Evolutionary conservation across 2,113 vertebrate species (phyloP).

Genomic region (Butorides virescens): DNA sequence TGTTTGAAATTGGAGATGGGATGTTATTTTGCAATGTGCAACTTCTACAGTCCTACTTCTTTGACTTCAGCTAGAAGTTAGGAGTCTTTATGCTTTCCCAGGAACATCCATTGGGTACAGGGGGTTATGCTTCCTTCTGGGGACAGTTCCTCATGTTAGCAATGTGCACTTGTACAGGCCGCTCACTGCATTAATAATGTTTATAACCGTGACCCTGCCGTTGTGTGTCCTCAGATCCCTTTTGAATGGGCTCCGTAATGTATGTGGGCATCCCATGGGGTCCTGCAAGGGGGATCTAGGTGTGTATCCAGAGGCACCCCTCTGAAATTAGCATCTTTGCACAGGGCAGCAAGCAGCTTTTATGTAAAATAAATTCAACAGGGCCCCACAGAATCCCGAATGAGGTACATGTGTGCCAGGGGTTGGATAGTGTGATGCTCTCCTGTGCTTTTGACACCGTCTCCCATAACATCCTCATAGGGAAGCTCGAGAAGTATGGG

Average conservation of each 20-base stretch:
- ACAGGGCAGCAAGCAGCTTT: background rate
- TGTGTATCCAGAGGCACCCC: background rate
- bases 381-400: background rate
- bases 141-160: background rate
- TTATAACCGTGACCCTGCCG: background rate
- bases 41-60: background rate
- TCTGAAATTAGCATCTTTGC: background rate
- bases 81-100: background rate
- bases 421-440: background rate
- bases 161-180: accelerated
- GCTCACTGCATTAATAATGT: background rate
- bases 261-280: background rate
- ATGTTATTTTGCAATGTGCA: background rate
- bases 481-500: too few relatives aligned
- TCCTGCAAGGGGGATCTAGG: background rate
- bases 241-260: background rate
- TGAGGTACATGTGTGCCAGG: background rate
- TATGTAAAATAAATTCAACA: background rate
- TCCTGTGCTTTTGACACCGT: background rate
- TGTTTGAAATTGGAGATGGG: background rate
- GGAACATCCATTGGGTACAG: too few relatives aligned
- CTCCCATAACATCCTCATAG: too few relatives aligned
- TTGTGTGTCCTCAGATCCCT: background rate
- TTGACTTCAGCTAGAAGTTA: background rate
- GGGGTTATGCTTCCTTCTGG: background rate